These are phyloP conservation scores for Glaucopsyche alexis DNA, from an alignment of 2,888 invertebrate species.

Conservation along the genomic window DNA sequence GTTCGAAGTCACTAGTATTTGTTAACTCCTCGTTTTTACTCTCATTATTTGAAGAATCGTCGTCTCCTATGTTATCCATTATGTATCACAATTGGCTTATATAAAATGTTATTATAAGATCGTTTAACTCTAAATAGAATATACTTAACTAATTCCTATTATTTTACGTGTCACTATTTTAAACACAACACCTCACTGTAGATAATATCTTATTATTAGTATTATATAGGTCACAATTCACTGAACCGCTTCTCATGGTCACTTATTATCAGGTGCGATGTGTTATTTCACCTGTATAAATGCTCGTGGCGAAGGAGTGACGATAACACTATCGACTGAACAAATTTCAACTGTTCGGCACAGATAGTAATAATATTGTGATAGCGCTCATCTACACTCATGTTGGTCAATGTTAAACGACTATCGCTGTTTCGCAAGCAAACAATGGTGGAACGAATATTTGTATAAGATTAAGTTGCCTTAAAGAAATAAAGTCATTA, in stretches of 20 bases:
- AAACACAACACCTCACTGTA: slow-evolving; percentile 6
- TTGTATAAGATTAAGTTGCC: slow-evolving; percentile 17
- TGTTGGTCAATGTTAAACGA: slow-evolving; percentile 18
- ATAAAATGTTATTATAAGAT: neutral
- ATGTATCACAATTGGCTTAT: neutral
- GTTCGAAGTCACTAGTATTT: slow-evolving; percentile 57
- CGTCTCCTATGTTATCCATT: slow-evolving; percentile 3
- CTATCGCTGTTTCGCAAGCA: slow-evolving; percentile 20
- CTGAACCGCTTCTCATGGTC: slow-evolving; percentile 42
- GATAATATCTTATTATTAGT: slow-evolving; percentile 37
- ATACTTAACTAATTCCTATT: slow-evolving; percentile 52
- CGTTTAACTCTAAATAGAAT: neutral
- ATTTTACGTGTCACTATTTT: slow-evolving; percentile 67
- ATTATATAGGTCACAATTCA: slow-evolving; percentile 41
- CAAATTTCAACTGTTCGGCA: slow-evolving; percentile 44
- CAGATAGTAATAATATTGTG: slow-evolving; percentile 43
- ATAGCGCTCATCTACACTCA: slow-evolving; percentile 28
- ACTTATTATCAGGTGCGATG: slow-evolving; percentile 51
- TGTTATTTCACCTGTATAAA: slow-evolving; percentile 66
- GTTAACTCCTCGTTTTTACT: neutral
- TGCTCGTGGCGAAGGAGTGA: slow-evolving; percentile 55
- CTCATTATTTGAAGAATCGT: neutral
- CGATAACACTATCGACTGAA: slow-evolving; percentile 57
- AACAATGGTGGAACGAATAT: slow-evolving; percentile 18
- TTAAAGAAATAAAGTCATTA: neutral